Conservation (phyloP, 2,888 invertebrate species). For the Helicoverpa assulta region DNA sequence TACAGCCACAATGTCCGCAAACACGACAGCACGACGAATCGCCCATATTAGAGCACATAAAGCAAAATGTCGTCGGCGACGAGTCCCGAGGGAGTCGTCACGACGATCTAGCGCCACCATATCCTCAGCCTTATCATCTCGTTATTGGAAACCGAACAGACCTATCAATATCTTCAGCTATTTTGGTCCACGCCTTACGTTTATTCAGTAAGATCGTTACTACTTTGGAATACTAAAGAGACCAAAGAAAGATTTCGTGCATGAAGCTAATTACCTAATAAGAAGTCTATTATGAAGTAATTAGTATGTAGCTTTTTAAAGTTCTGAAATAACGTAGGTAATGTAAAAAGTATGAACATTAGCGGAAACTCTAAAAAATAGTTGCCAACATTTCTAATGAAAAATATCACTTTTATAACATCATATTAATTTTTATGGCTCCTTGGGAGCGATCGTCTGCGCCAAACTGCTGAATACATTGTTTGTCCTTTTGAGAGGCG, state of each 20-base stretch:
- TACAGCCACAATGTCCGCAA: constrained; percentile 16
- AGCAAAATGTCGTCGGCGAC: constrained; percentile 64
- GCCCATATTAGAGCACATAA: constrained; percentile 74
- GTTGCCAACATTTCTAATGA: constrained; percentile 51
- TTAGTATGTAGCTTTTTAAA: not conserved
- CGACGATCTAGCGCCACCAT: constrained; percentile 64
- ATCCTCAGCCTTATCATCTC: constrained; percentile 76
- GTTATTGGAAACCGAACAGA: constrained; percentile 79
- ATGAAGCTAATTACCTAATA: no score
- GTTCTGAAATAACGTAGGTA: constrained; percentile 2
- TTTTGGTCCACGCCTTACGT: constrained; percentile 65
- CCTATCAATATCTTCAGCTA: constrained; percentile 79
- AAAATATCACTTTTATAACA: constrained; percentile 47
- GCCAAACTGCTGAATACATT: constrained; percentile 53
- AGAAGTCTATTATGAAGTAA: no score
- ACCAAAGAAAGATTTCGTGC: not conserved
- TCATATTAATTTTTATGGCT: constrained; percentile 53
- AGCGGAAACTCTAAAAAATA: constrained; percentile 40
- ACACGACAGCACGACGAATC: constrained; percentile 56
- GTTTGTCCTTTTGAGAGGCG: constrained; percentile 44
- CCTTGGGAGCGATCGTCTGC: constrained; percentile 30
- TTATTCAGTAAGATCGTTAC: not conserved
- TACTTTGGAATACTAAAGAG: not conserved
- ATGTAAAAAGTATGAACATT: constrained; percentile 42
- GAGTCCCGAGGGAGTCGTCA: constrained; percentile 70